A percentile compares a stretch with the other conserved stretches of the same genome.
Evolutionary conservation across 1,140 invertebrate genomes (phyloP).

Genomic region (Melanaphis sacchari): DNA sequence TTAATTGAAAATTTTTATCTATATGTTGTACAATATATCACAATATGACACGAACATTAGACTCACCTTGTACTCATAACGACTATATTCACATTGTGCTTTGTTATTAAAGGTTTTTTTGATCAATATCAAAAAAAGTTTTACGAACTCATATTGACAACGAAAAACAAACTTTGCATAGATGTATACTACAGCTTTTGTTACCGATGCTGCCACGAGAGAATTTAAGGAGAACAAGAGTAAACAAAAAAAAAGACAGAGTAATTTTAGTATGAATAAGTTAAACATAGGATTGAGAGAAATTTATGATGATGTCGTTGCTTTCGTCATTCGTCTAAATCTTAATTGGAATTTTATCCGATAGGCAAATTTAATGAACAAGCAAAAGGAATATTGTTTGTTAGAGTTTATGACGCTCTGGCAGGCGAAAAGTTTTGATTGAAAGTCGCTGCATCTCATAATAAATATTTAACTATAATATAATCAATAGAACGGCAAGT

Average conservation of each 20-base stretch:
- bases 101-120: constrained; percentile 14
- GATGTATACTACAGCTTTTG: neutral
- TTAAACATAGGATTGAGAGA: neutral
- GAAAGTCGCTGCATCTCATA: neutral
- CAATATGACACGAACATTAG: neutral
- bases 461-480: neutral
- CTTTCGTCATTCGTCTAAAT: neutral
- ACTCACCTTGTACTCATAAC: neutral
- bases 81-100: neutral
- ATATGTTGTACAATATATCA: neutral
- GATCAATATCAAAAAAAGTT: constrained; percentile 13
- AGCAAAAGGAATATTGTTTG: neutral
- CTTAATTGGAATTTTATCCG: constrained; percentile 21
- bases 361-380: neutral
- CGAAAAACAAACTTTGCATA: neutral
- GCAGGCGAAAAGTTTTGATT: neutral
- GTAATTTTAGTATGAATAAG: neutral
- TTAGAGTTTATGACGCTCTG: neutral
- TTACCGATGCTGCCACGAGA: neutral
- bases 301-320: neutral
- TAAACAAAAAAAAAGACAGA: neutral
- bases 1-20: neutral
- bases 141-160: neutral
- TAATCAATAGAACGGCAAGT: neutral
- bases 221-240: neutral